Conservation (phyloP, 2,113 vertebrate genomes). For the Alces alces region DNA sequence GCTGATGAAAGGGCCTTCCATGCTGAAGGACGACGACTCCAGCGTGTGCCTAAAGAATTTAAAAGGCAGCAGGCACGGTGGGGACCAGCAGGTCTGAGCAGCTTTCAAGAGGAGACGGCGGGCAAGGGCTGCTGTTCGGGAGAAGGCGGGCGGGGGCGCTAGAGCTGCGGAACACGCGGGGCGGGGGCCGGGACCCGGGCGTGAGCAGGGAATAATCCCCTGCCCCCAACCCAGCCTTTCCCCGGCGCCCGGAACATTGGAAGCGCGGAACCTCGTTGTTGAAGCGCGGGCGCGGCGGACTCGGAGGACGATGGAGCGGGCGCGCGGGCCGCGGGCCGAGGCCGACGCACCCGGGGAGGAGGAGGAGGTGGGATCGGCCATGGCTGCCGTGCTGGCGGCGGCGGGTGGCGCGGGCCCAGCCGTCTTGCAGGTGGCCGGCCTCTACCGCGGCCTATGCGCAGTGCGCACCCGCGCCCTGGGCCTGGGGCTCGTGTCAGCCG, state of each 20-base stretch:
- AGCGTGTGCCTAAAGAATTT: background rate
- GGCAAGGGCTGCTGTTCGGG: slow-evolving; percentile 26
- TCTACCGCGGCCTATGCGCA: slow-evolving; percentile 85
- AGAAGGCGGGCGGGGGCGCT: background rate
- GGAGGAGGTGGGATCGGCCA: background rate
- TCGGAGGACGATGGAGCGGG: slow-evolving; percentile 41
- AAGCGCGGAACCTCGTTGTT: slow-evolving; percentile 36
- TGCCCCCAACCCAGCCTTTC: background rate
- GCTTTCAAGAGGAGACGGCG: background rate
- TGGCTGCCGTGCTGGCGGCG: background rate
- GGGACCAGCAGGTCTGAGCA: background rate
- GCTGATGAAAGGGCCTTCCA: background rate
- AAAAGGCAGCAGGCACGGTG: background rate
- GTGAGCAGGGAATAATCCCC: background rate
- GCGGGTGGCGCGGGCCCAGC: slow-evolving; percentile 5
- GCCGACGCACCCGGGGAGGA: background rate
- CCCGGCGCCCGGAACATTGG: slow-evolving; percentile 49
- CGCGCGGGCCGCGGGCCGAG: background rate
- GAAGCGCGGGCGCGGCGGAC: background rate
- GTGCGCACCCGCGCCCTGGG: slow-evolving; percentile 83
- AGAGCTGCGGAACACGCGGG: accelerated
- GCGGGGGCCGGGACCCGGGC: accelerated
- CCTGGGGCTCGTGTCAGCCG: slow-evolving; percentile 84
- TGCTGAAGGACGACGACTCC: background rate
- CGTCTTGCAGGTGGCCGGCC: slow-evolving; percentile 83